phyloP scores from a whole-genome alignment of 2,113 vertebrate species.

The Picathartes gymnocephalus region DNA sequence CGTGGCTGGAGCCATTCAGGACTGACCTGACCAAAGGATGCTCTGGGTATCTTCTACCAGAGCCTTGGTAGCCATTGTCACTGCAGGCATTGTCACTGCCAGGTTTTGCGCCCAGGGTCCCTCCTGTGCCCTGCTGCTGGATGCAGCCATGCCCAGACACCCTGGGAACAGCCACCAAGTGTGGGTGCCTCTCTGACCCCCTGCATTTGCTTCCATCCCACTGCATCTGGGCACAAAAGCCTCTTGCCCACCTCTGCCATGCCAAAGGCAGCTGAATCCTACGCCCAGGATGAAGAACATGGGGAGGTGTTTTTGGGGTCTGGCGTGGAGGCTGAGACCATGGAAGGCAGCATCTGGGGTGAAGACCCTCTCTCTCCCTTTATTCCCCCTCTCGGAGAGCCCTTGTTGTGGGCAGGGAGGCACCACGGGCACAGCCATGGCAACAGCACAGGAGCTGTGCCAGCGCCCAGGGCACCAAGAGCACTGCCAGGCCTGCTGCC shows the following conservation, averaged over 20 bases:
- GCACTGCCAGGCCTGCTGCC: accelerated
- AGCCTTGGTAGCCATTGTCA: neutral
- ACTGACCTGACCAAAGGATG: neutral
- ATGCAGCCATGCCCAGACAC: neutral
- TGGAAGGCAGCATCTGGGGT: neutral
- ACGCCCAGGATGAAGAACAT: neutral
- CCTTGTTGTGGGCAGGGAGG: neutral
- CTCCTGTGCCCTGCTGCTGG: neutral
- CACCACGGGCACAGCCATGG: neutral
- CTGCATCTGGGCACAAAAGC: neutral
- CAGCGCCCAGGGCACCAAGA: accelerated
- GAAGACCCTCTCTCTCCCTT: neutral
- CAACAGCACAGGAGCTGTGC: accelerated
- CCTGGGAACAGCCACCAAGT: neutral
- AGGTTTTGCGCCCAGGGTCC: neutral
- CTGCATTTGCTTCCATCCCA: neutral
- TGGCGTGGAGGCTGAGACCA: accelerated
- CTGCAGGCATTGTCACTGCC: neutral
- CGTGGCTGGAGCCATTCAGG: neutral
- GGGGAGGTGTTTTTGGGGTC: neutral
- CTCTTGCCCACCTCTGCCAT: accelerated
- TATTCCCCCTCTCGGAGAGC: accelerated
- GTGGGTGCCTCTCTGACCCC: neutral
- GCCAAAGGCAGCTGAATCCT: neutral
- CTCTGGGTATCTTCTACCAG: neutral